A percentile compares a stretch with the other conserved stretches of the same genome.
These are phyloP conservation scores for Brienomyrus longianalis DNA, from an alignment of 2,113 vertebrate genomes.

Conservation along the genomic window DNA sequence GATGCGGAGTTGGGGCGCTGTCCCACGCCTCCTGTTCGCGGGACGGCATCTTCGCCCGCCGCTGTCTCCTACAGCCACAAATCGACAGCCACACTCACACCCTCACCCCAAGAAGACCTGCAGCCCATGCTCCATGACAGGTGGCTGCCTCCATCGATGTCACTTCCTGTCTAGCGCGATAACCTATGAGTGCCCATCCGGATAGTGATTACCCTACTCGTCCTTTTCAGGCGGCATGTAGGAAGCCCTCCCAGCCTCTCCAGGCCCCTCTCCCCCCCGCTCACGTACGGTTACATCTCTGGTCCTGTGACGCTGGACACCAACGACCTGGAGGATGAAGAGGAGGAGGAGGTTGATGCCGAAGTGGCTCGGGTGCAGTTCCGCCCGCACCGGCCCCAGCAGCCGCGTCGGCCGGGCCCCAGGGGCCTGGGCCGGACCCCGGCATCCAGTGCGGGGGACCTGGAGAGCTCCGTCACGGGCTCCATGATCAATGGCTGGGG, in stretches of 20 bases:
- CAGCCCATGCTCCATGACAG: slow-evolving; percentile 73
- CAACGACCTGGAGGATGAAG: slow-evolving; percentile 66
- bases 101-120: slow-evolving; percentile 72
- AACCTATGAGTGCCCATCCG: not conserved
- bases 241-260: slow-evolving; percentile 72
- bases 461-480: slow-evolving; percentile 86
- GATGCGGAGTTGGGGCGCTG: slow-evolving; percentile 66
- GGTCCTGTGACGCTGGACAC: slow-evolving; percentile 79
- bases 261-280: slow-evolving; percentile 70
- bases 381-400: slow-evolving; percentile 38
- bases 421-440: slow-evolving; percentile 84
- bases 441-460: slow-evolving; percentile 81
- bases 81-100: slow-evolving; percentile 71
- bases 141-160: slow-evolving; percentile 45
- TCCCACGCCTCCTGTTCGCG: slow-evolving; percentile 78
- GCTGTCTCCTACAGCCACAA: slow-evolving; percentile 78
- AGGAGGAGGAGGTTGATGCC: slow-evolving; percentile 54
- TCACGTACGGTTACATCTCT: slow-evolving; percentile 86
- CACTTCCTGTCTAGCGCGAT: not conserved
- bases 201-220: not conserved
- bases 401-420: slow-evolving; percentile 63
- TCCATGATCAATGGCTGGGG: slow-evolving; percentile 98
- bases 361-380: slow-evolving; percentile 61
- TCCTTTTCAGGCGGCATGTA: slow-evolving; percentile 55
- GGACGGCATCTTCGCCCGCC: slow-evolving; percentile 71